Evolutionary conservation across 2,888 invertebrate genomes (phyloP), one percentile per base, ranked within the genome.

Genomic region (Cerastis leucographa): DNA sequence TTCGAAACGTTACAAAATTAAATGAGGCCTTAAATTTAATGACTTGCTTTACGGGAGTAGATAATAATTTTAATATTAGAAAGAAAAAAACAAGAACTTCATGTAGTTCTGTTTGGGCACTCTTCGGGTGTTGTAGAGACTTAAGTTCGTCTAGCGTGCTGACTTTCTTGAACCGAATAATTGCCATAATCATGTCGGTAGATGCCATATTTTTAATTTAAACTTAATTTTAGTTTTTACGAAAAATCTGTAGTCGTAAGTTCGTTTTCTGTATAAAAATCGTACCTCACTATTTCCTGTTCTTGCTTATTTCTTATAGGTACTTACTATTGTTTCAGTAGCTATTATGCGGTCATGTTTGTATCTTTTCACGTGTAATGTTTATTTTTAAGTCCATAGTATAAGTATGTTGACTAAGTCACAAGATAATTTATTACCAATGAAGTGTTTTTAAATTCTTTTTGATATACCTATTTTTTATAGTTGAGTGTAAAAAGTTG

Each of bases 361-460:
- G 79, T 87, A 85, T 89, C 78, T 88, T 91, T 89, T 88, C 89
- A 90, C 89, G 85, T 91, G 85, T 94, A 90, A 88, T 89, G 88
- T 91, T 84, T 89, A 91, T 77, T 89, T 88, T 91, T 89, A 93
- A 90, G 89, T 90, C 87, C 84, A 87, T 94, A 93, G 89, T 90
- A n/a, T 94, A 92, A 93, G 92, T 92, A 94, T 92, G 94, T 95
- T 95, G 95, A 96, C 96, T 96, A 96, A 96, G 96, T 96, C 96
- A 96, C 95, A 91, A 95, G 92, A 95, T 96, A 96, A 96, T 96
- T 96, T 96, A 96, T 96, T 96, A 96, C 96, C 96, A 96, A 96
- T 96, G 96, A 96, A 93, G 94, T 94, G 95, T 96, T 96, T 96
- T 96, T 95, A 93, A 95, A 94, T 93, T 94, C 92, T 93, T 94